Base-by-base conservation (phyloP, 2,888 invertebrate genomes). In the Agrypnus murinus region DNA sequence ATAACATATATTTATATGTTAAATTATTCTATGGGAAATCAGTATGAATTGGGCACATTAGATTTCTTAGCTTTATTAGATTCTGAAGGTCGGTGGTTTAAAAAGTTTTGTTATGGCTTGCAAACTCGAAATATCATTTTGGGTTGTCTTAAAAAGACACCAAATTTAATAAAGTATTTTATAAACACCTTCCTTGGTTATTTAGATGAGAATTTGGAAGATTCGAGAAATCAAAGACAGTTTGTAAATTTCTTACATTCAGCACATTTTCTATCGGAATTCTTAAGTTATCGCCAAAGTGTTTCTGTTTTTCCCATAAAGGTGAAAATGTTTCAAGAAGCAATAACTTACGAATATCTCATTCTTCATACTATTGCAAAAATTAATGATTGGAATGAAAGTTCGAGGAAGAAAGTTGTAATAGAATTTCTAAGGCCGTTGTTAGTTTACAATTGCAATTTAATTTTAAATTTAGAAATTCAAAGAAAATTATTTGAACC, bases 61-160 rank as follows among this genome's bases (percentile, higher is more conserved):
- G 74, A 77, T 63, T 69, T 72, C 48, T 31, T 79, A 7, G 71
- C 67, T 9, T 31, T 59, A 17, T 38, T 77, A 32, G 79, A 79
- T 63, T 53, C 63, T 8, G 65, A 78, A 45, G 73, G 73, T 8
- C 66, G 65, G 19, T 79, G 78, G 77, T 74, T 79, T 66, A 62
- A 53, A 48, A 57, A 74, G 43, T 73, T 79, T 43, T 73, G 74
- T 63, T 75, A 73, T 45, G 71, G 65, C 17, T 34, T 70, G 5
- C 59, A 60, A 7, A 73, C 72, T 2, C 68, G 75, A 45, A 66
- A 65, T 40, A 50, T 69, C 43, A 62, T 77, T 31, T 73, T 75
- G 9, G 58, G 62, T 25, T 65, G 57, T 53, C 48, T 75, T 6
- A 68, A 65, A 34, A 68, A 63, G 10, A 58, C 65, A 4, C 7